phyloP scores from a whole-genome alignment of 37 sponge, comb jelly and placozoan genomes.

The Lycopodina hypogea region DNA sequence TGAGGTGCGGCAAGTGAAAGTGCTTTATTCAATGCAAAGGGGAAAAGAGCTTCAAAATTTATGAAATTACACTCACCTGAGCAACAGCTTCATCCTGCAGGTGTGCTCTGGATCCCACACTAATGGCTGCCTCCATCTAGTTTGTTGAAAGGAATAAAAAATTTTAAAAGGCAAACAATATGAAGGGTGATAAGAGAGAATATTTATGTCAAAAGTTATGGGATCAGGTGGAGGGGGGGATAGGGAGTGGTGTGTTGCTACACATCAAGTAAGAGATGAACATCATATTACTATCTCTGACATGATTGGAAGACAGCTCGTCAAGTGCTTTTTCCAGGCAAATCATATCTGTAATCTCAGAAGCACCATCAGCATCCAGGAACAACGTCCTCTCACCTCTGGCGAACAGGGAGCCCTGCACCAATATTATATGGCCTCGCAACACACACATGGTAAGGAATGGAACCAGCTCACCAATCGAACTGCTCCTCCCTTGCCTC shows the following conservation, averaged over 20 bases:
- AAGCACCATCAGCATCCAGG: slow-evolving; percentile 98
- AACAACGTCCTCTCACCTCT: slow-evolving; percentile 83
- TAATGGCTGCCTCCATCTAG: slow-evolving; percentile 45
- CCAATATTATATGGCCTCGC: background rate
- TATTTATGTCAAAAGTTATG: background rate
- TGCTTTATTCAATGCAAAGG: too few species aligned
- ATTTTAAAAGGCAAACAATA: background rate
- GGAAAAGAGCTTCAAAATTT: too few species aligned
- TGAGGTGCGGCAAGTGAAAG: background rate
- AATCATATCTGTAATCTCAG: slow-evolving; percentile 77
- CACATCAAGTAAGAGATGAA: too few species aligned
- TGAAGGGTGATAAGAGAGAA: background rate
- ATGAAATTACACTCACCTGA: slow-evolving; percentile 58
- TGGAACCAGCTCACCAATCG: slow-evolving; percentile 64
- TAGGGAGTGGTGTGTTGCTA: too few species aligned
- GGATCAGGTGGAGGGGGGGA: background rate
- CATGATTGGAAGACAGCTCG: slow-evolving; percentile 37
- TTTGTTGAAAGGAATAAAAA: background rate
- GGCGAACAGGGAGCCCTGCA: slow-evolving; percentile 89
- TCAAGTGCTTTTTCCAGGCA: slow-evolving; percentile 73
- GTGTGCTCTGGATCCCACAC: slow-evolving; percentile 95
- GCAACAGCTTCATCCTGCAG: slow-evolving; percentile 94
- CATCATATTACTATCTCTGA: slow-evolving; percentile 8
- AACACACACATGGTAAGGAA: background rate
- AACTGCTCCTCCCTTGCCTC: slow-evolving; percentile 98